These are phyloP conservation scores for Pangasius larnaudii DNA, from an alignment of 2,797 vertebrate species.

Conservation along the genomic window DNA sequence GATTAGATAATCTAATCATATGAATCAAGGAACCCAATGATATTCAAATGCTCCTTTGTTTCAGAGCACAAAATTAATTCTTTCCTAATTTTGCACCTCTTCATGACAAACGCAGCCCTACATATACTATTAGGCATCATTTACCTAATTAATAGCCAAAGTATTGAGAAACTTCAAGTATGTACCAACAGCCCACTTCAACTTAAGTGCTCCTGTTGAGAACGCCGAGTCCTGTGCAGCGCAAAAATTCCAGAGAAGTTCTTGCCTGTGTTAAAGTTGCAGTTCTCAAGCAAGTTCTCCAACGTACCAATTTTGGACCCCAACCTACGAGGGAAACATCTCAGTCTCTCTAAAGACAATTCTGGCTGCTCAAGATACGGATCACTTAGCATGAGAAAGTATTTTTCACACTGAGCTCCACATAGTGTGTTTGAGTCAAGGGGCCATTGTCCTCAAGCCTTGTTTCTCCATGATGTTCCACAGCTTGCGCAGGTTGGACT, in stretches of 20 bases:
- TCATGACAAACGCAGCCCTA: constrained; percentile 42
- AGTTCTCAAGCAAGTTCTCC: constrained; percentile 41
- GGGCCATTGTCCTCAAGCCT: constrained; percentile 85
- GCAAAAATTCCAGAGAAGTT: constrained; percentile 4
- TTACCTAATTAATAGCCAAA: constrained; percentile 56
- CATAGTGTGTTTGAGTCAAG: constrained; percentile 62
- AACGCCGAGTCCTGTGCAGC: neutral
- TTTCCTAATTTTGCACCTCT: constrained; percentile 51
- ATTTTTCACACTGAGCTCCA: constrained; percentile 52
- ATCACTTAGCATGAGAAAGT: constrained; percentile 28
- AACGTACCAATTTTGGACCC: constrained; percentile 15
- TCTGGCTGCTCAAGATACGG: constrained; percentile 10
- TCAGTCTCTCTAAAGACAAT: neutral
- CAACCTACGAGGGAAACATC: constrained; percentile 5
- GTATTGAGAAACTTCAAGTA: constrained; percentile 68
- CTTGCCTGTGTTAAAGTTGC: constrained; percentile 19
- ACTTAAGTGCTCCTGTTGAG: constrained; percentile 72
- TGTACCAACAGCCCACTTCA: constrained; percentile 69
- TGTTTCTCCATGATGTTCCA: constrained; percentile 99
- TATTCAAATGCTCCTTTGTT: constrained; percentile 1
- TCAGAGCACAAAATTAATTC: constrained; percentile 18
- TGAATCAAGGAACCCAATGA: constrained; percentile 16
- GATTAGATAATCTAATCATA: constrained; percentile 39
- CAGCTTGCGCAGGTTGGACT: constrained; percentile 96
- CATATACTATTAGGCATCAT: constrained; percentile 51